phyloP scores from a whole-genome alignment of 2,888 invertebrate species.

The Hydroisotoma schaefferi region DNA sequence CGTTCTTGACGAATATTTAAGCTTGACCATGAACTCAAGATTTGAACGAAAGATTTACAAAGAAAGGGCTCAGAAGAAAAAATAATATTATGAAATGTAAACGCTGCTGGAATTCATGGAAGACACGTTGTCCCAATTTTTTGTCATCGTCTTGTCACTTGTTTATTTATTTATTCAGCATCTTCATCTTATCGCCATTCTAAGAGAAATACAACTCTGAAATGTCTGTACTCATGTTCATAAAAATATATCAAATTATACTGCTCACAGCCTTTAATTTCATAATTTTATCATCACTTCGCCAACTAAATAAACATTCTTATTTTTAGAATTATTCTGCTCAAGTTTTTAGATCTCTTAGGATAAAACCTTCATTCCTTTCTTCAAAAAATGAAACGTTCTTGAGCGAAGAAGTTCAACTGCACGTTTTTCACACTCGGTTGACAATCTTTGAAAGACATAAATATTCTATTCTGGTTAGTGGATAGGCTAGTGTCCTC shows the following conservation, averaged over 20 bases:
- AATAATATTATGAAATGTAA: background rate
- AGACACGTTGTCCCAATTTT: conserved; percentile 4
- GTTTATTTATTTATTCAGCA: conserved; percentile 7
- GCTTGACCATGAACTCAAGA: conserved; percentile 2
- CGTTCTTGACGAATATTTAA: too few species aligned
- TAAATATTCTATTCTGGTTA: conserved; percentile 1
- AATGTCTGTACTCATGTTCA: too few species aligned
- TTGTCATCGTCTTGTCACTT: background rate
- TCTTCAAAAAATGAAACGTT: too few species aligned
- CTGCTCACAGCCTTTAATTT: too few species aligned
- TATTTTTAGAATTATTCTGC: too few species aligned
- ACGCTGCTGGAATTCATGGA: background rate
- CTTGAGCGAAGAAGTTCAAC: too few species aligned
- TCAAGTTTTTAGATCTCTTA: too few species aligned
- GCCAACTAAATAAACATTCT: too few species aligned
- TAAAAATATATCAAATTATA: too few species aligned
- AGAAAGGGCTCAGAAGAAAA: background rate
- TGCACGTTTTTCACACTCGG: conserved; percentile 15
- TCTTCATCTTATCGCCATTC: conserved; percentile 1
- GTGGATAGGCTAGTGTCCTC: background rate
- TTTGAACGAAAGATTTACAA: background rate
- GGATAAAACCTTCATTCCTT: too few species aligned
- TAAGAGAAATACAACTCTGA: background rate
- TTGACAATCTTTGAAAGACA: conserved; percentile 9
- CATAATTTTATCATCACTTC: too few species aligned